Evolutionary conservation across 2,888 invertebrate species (phyloP).

Genomic region (Lumbricus terrestris): DNA sequence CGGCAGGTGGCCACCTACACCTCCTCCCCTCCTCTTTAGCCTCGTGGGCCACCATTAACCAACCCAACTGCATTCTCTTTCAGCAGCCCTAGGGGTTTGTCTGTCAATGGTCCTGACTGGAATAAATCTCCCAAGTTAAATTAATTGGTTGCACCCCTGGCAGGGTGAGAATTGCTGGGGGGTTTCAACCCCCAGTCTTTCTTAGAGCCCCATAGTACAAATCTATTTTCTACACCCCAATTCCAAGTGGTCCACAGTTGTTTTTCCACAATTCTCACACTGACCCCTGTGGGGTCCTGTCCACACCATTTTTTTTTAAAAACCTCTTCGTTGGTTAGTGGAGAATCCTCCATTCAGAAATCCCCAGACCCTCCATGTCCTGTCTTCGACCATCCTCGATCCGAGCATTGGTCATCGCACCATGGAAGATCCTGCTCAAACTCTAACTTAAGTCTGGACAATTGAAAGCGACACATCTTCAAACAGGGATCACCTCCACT

Average conservation of each 20-base stretch:
- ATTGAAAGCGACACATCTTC: not conserved
- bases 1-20: not conserved
- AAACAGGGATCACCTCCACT: not conserved
- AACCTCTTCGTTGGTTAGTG: not conserved
- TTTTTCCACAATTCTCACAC: too few relatives aligned
- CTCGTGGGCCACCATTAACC: not conserved
- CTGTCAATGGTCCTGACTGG: not conserved
- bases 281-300: not conserved
- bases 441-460: not conserved
- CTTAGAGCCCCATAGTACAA: too few relatives aligned
- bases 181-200: too few relatives aligned
- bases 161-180: too few relatives aligned
- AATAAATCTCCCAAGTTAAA: not conserved
- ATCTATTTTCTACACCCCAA: too few relatives aligned
- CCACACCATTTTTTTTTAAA: not conserved
- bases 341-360: not conserved
- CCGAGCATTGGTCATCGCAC: too few relatives aligned
- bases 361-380: not conserved
- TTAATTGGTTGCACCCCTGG: not conserved
- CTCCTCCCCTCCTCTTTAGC: not conserved
- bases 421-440: not conserved
- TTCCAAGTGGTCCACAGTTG: too few relatives aligned
- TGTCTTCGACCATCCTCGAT: too few relatives aligned
- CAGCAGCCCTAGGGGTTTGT: not conserved
- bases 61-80: not conserved